Conservation (phyloP, 2,797 vertebrate genomes). For the Macroramphosus scolopax region DNA sequence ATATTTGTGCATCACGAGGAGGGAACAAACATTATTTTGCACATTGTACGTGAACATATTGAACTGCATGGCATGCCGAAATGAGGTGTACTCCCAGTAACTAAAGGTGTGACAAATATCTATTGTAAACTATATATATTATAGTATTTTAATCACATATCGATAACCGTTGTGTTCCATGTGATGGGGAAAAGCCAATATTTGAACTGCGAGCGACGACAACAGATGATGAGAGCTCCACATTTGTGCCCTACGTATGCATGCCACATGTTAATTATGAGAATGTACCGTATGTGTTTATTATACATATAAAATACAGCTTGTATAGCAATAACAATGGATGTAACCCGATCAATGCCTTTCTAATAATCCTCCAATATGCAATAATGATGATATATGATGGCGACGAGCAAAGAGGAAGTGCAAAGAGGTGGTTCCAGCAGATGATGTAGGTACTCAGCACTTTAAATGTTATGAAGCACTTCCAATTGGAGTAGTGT, state of each 20-base stretch:
- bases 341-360: constrained; percentile 51
- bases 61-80: constrained; percentile 50
- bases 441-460: constrained; percentile 48
- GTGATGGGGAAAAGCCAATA: constrained; percentile 43
- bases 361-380: constrained; percentile 52
- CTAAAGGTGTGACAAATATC: constrained; percentile 38
- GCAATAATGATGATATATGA: constrained; percentile 44
- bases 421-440: constrained; percentile 43
- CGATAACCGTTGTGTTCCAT: constrained; percentile 32
- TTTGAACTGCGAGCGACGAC: constrained; percentile 14
- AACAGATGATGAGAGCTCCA: constrained; percentile 5
- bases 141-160: constrained; percentile 39
- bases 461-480: constrained; percentile 69
- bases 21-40: constrained; percentile 9
- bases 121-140: constrained; percentile 37
- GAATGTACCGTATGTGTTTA: constrained; percentile 57
- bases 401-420: constrained; percentile 18
- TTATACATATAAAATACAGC: constrained; percentile 44
- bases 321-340: constrained; percentile 44
- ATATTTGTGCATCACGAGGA: constrained; percentile 22
- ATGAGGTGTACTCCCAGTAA: constrained; percentile 41
- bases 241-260: constrained; percentile 50
- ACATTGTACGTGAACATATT: constrained; percentile 17
- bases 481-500: constrained; percentile 61
- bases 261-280: constrained; percentile 58